Evolutionary conservation across 2,113 vertebrate species (phyloP).

Genomic region (Ammodramus savannarum): DNA sequence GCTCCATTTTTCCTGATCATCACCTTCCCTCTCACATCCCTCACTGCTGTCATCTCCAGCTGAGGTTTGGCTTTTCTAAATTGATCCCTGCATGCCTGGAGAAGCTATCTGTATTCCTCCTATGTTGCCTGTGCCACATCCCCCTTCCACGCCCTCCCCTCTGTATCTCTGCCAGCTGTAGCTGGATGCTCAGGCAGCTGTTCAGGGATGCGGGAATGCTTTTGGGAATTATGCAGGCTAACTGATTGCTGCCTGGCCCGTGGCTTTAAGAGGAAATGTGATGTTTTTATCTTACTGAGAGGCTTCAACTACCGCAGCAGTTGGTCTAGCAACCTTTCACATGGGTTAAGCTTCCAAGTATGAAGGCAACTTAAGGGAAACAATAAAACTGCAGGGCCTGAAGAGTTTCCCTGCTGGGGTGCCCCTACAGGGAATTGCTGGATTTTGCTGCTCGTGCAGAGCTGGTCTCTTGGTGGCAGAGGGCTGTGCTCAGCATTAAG

Average conservation of each 20-base stretch:
- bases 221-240: fast-evolving
- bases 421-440: neutral
- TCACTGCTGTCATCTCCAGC: neutral
- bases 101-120: neutral
- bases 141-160: neutral
- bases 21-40: neutral
- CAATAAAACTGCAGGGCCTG: neutral
- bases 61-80: neutral
- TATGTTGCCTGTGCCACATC: neutral
- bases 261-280: neutral
- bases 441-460: neutral
- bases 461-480: neutral
- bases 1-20: neutral
- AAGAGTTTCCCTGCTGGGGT: neutral
- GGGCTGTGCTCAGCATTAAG: neutral
- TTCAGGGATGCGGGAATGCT: neutral
- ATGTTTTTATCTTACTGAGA: neutral
- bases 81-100: neutral
- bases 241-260: fast-evolving
- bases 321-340: neutral
- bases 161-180: neutral
- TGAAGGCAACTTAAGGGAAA: neutral
- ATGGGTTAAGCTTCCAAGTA: neutral
- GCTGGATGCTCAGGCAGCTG: neutral
- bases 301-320: neutral